Base-by-base conservation (phyloP, 2,113 vertebrate species). In the Lampris megalopsis region DNA sequence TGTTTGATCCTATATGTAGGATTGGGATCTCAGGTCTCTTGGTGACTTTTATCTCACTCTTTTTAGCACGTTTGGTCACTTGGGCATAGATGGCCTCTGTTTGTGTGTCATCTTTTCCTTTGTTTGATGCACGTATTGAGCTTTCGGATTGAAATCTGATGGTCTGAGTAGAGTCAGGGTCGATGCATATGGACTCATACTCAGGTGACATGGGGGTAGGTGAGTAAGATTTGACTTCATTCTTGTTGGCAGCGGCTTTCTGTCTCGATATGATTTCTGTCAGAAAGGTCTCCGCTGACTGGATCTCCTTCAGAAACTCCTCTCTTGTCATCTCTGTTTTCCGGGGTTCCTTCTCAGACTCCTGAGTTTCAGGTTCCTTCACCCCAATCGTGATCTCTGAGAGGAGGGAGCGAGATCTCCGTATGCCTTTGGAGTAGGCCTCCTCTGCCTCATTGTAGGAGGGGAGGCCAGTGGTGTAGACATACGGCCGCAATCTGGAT, bases 11-110 rank as follows among this genome's bases (percentile, higher is more conserved):
- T 79, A 94, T 95, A 56, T 94, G 94, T 69, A 95, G 88, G 53
- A 94, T 71, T 38, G 94, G 93, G 77, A 94, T 93, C 71, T 94
- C 93, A 3, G 94, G 94, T 71, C 87, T 91, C 2, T 92, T 67
- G 9, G 92, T 92, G 64, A 95, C 88, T 80, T 94, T 95, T 53
- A 93, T 93, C 82, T 95, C 94, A 11, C 87, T 89, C 74, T 93
- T 94, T 88, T 94, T 95, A 43, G 93, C 93, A 37, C 92, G 90
- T 65, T 95, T 95, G 58, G 94, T 95, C 41, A 95, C 94, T 77
- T 95, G 94, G 43, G 94, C 94, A 13, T 95, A 95, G 77, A 95
- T 95, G 48, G 94, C 94, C 68, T 95, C 94, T 35, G 93, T 92
- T 36, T 83, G 86, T 4, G 72, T 58, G 5, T 92, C 93, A 49